A percentile compares a stretch with the other conserved stretches of the same genome.
Conservation (phyloP, 2,888 invertebrate genomes). For the Xylocampa areola region DNA sequence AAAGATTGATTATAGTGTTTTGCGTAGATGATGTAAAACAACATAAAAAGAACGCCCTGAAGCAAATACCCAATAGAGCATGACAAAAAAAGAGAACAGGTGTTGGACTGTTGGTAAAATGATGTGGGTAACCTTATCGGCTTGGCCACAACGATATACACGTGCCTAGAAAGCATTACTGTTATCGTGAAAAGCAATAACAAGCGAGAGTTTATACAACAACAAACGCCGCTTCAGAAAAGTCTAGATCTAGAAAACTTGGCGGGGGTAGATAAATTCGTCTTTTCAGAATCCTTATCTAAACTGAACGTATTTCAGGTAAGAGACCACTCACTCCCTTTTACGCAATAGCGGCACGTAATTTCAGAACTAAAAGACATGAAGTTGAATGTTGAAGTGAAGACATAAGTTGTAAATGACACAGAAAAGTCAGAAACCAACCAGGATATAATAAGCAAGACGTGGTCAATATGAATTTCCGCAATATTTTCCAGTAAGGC, state of each 20-base stretch:
- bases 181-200: conserved; percentile 72
- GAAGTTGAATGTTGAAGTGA: conserved; percentile 5
- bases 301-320: conserved; percentile 24
- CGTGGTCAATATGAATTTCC: conserved; percentile 47
- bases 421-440: conserved; percentile 18
- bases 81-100: conserved; percentile 65
- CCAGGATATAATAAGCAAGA: conserved; percentile 46
- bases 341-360: conserved; percentile 9
- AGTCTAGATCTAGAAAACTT: conserved; percentile 48
- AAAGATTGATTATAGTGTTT: conserved; percentile 5
- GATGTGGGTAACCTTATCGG: conserved; percentile 68
- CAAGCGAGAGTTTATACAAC: conserved; percentile 66
- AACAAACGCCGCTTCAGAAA: conserved; percentile 53
- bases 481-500: conserved; percentile 45
- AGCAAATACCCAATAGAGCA: conserved; percentile 45
- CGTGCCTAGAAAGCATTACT: conserved; percentile 66
- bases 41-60: conserved; percentile 56
- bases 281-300: conserved; percentile 38
- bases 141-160: conserved; percentile 70
- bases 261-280: conserved; percentile 30
- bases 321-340: conserved; percentile 8
- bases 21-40: conserved; percentile 54
- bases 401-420: conserved; percentile 12
- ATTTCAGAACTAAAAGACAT: conserved; percentile 14
- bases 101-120: conserved; percentile 60